phyloP scores from a whole-genome alignment of 2,113 vertebrate genomes.

The Setophaga kirtlandii region DNA sequence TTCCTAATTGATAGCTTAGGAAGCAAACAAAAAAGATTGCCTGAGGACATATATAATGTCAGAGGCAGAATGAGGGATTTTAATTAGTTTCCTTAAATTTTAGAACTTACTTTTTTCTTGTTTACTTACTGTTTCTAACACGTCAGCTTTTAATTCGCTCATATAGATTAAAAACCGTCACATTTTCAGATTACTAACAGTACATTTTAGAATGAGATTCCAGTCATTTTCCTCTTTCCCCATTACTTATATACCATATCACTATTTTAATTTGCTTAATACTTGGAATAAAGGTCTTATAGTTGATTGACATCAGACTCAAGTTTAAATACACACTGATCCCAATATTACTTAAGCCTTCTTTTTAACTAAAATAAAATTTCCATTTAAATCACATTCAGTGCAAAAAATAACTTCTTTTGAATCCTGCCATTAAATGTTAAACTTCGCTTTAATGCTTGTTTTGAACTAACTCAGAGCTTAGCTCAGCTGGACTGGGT shows the following conservation, averaged over 20 bases:
- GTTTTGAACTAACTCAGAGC: not conserved
- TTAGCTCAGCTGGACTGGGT: not conserved
- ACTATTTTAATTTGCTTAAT: not conserved
- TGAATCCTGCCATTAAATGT: not conserved
- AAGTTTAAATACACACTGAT: not conserved
- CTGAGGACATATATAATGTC: not conserved
- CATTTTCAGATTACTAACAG: not conserved
- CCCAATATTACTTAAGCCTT: not conserved
- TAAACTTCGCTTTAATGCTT: not conserved
- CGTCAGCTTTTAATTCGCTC: not conserved
- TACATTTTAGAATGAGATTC: not conserved
- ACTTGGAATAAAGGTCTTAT: not conserved
- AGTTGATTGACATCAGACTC: not conserved
- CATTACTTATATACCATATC: not conserved
- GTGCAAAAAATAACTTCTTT: not conserved
- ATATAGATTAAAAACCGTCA: not conserved
- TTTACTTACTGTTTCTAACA: not conserved
- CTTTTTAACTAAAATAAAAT: not conserved
- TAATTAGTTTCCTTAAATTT: not conserved
- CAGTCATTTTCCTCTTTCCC: not conserved
- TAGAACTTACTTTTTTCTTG: not conserved
- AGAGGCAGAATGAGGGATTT: not conserved
- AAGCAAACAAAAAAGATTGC: not conserved
- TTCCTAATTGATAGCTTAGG: not conserved
- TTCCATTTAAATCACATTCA: not conserved